Evolutionary conservation across 2,888 invertebrate genomes (phyloP), one percentile per base, ranked within the genome.

Genomic region (Drosophila anomalipes): DNA sequence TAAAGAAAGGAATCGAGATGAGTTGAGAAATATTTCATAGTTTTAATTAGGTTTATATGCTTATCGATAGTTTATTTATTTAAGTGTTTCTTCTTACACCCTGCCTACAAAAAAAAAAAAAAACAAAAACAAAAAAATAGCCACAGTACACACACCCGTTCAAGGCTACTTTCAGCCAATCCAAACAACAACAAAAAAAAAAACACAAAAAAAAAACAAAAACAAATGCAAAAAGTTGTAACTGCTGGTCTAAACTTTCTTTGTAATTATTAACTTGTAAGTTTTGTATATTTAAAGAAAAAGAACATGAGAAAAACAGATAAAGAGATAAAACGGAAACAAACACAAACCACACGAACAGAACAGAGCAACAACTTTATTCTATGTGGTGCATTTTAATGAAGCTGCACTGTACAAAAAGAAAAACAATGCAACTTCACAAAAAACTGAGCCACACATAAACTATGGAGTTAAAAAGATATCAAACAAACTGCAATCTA

Each of bases 261-360:
- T 81, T 86, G 86, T 86, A 86, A 89, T 86, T 86, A 89, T 74
- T 89, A 89, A 72, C 72, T 77, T 47, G 56, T 86, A 86, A 86
- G 89, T 66, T 79, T 73, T 79, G 70, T 86, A 67, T 71, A 62
- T 75, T 75, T 67, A 70, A 81, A 64, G 30, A 49, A 30, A 56
- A 37, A 19, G 1, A 47, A 26, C 26, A 47, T 47, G 26, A 47
- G 26, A 47, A 47, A 33, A 39, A 74, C 51, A 65, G 51, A 68
- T 1, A 22, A 22, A 22, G 22, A 22, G 22, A 22, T 1, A 69
- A 33, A 65, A 62, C 37, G 70, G 35, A 58, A 30, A 67, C 26
- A 41, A 32, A 56, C 47, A 59, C 63, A 22, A 41, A 61, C 30
- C 39, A 51, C 57, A 56, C 53, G 41, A 56, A 39, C 58, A 54